These are phyloP conservation scores for Macrophya annulata DNA, from an alignment of 2,888 invertebrate species.

Conservation along the genomic window DNA sequence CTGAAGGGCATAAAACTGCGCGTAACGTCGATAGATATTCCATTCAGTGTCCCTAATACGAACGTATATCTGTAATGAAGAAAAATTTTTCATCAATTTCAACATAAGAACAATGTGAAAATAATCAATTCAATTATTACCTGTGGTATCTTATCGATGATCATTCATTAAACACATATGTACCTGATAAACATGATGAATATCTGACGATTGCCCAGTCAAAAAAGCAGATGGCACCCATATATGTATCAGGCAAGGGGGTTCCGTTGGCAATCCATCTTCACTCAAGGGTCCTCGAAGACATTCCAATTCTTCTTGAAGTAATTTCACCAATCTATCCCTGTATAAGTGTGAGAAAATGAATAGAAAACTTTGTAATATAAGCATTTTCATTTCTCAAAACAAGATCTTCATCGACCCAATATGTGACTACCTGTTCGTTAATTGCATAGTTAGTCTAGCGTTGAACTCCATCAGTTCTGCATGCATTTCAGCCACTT, in stretches of 20 bases:
- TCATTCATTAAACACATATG: conserved; percentile 56
- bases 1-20: conserved; percentile 94
- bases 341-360: conserved; percentile 76
- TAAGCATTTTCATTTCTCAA: not conserved
- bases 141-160: conserved; percentile 6
- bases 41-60: conserved; percentile 94
- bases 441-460: conserved; percentile 87
- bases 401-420: not conserved
- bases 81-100: not conserved
- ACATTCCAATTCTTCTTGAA: conserved; percentile 85
- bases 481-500: conserved; percentile 97
- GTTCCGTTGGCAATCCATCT: conserved; percentile 77
- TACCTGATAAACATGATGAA: conserved; percentile 96
- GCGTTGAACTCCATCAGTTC: conserved; percentile 96
- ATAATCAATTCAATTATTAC: not conserved
- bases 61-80: conserved; percentile 86
- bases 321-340: conserved; percentile 82
- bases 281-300: conserved; percentile 84
- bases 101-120: not conserved
- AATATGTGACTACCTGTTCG: conserved; percentile 74
- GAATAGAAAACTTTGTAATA: not conserved
- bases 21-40: conserved; percentile 97
- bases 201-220: conserved; percentile 86
- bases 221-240: conserved; percentile 95
- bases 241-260: conserved; percentile 86